These are phyloP conservation scores for Drosophila cardini DNA, from an alignment of 1,140 invertebrate species.

Conservation along the genomic window DNA sequence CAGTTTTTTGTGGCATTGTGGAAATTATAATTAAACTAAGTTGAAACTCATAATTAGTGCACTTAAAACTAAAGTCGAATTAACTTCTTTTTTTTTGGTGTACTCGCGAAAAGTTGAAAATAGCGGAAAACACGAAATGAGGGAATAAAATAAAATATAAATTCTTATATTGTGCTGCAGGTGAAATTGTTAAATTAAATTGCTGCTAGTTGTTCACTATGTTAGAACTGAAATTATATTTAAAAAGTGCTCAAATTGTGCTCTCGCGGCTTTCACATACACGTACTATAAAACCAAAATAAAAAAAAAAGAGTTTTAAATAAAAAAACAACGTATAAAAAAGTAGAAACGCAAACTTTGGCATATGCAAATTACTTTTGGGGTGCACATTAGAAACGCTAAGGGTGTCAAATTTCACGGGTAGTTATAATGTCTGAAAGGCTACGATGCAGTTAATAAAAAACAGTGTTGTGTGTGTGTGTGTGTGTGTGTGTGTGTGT, in stretches of 20 bases:
- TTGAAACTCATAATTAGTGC: constrained; percentile 69
- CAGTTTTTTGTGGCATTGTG: constrained; percentile 19
- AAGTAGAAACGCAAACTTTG: constrained; percentile 50
- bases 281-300: neutral
- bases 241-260: constrained; percentile 41
- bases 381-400: constrained; percentile 63
- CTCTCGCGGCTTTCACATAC: constrained; percentile 23
- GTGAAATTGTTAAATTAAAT: constrained; percentile 73
- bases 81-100: constrained; percentile 15
- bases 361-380: constrained; percentile 73
- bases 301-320: constrained; percentile 11
- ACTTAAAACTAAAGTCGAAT: constrained; percentile 55
- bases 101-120: constrained; percentile 9
- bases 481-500: too few relatives aligned
- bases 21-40: constrained; percentile 42
- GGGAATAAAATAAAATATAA: constrained; percentile 46
- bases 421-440: constrained; percentile 52
- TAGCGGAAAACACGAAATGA: constrained; percentile 42
- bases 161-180: constrained; percentile 60
- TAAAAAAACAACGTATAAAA: constrained; percentile 30
- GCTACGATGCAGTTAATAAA: constrained; percentile 45
- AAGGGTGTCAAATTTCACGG: constrained; percentile 69
- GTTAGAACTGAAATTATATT: constrained; percentile 57
- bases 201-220: constrained; percentile 39
- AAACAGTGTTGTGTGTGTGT: neutral